Conservation (phyloP, 1,140 invertebrate species). For the Marisa cornuarietis region DNA sequence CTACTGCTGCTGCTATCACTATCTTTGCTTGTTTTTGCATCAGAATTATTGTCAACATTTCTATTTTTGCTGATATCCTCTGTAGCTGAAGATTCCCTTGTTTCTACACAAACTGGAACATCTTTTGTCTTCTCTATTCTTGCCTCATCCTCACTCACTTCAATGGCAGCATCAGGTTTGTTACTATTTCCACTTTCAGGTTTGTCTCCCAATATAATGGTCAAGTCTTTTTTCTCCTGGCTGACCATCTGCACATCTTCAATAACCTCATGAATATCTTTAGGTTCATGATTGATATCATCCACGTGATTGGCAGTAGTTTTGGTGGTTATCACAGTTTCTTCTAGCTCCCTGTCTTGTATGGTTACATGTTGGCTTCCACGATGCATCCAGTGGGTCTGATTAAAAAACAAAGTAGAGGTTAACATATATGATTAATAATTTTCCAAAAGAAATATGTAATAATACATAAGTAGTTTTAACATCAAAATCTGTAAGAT, state of each 20-base stretch:
- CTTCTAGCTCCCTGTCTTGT: not conserved
- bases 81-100: not conserved
- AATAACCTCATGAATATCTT: not conserved
- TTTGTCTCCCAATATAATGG: not conserved
- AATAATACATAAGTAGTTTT: no score
- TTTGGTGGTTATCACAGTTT: not conserved
- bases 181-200: not conserved
- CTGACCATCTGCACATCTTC: not conserved
- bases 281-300: not conserved
- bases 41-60: conserved; percentile 23
- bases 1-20: conserved; percentile 25
- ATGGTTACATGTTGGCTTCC: not conserved
- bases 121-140: not conserved
- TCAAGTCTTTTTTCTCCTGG: not conserved
- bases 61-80: conserved; percentile 22
- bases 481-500: no score
- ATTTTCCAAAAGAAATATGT: no score
- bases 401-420: no score
- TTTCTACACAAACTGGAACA: not conserved
- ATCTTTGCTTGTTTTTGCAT: conserved; percentile 27
- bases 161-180: not conserved
- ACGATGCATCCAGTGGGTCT: not conserved
- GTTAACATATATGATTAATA: no score
- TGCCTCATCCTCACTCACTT: not conserved
- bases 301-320: conserved; percentile 1